A percentile compares a stretch with the other conserved stretches of the same genome.
phyloP scores from a whole-genome alignment of 2,888 invertebrate species.

The Xestia c-nigrum region DNA sequence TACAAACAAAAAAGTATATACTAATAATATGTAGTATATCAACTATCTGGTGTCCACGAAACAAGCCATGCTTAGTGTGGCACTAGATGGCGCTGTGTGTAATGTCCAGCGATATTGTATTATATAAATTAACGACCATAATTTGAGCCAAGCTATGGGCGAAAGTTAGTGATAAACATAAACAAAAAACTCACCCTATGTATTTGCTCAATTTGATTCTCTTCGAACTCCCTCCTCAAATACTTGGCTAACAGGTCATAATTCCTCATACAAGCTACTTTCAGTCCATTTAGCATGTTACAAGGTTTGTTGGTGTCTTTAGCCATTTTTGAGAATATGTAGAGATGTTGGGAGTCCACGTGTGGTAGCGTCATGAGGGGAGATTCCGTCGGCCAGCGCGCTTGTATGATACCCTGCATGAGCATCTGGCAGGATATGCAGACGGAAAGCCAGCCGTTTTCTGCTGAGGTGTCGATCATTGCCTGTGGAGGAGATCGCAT shows the following conservation, averaged over 20 bases:
- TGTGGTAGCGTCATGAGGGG: slow-evolving; percentile 95
- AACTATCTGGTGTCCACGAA: too few relatives aligned
- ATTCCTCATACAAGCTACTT: slow-evolving; percentile 88
- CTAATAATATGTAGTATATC: too few relatives aligned
- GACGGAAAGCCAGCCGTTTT: slow-evolving; percentile 96
- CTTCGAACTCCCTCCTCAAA: slow-evolving; percentile 92
- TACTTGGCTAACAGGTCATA: slow-evolving; percentile 91
- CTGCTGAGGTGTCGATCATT: slow-evolving; percentile 98
- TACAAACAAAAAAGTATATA: too few relatives aligned
- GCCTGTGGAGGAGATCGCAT: slow-evolving; percentile 91
- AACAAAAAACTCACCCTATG: slow-evolving; percentile 87
- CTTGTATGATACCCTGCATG: slow-evolving; percentile 98
- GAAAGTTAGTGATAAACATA: not conserved
- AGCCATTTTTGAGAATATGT: slow-evolving; percentile 90
- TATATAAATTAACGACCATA: too few relatives aligned
- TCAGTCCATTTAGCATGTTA: slow-evolving; percentile 90
- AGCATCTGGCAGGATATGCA: slow-evolving; percentile 94
- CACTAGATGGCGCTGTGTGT: too few relatives aligned
- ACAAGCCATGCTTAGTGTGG: too few relatives aligned
- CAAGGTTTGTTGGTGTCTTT: slow-evolving; percentile 82
- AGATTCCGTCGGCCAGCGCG: slow-evolving; percentile 95
- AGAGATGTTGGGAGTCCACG: slow-evolving; percentile 92
- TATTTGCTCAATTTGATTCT: slow-evolving; percentile 93
- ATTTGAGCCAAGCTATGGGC: too few relatives aligned
- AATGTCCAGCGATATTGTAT: too few relatives aligned